These are phyloP conservation scores for Artibeus jamaicensis DNA, from an alignment of 2,797 vertebrate species.

Conservation along the genomic window DNA sequence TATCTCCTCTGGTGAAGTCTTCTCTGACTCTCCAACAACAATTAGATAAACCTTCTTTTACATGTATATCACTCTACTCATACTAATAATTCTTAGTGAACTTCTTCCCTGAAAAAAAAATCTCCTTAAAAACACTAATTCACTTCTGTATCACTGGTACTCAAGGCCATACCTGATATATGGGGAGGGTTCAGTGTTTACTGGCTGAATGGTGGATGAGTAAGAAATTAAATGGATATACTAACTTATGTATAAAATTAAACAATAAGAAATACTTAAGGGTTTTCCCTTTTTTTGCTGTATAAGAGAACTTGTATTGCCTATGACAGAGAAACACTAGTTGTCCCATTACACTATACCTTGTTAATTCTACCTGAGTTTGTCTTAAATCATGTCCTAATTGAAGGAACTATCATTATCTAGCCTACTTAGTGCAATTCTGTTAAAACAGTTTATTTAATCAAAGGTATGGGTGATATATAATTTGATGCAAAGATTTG, in stretches of 20 bases:
- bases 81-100: background rate
- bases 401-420: conserved; percentile 43
- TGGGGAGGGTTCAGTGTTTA: background rate
- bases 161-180: background rate
- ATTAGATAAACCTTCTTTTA: conserved; percentile 1
- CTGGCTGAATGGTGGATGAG: background rate
- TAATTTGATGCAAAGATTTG: conserved; percentile 59
- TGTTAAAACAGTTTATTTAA: conserved; percentile 53
- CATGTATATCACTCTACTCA: background rate
- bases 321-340: background rate
- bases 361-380: conserved; percentile 48
- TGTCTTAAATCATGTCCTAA: conserved; percentile 36
- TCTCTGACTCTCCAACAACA: background rate
- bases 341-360: background rate
- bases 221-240: background rate
- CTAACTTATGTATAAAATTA: background rate
- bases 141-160: background rate
- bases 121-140: background rate
- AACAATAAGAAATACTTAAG: background rate
- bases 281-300: background rate
- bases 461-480: conserved; percentile 43
- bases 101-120: background rate
- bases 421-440: background rate
- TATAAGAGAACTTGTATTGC: background rate
- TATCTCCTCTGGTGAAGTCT: background rate